Evolutionary conservation across 2,797 vertebrate species (phyloP), one percentile per base, ranked within the genome.

Genomic region (Picus viridis): DNA sequence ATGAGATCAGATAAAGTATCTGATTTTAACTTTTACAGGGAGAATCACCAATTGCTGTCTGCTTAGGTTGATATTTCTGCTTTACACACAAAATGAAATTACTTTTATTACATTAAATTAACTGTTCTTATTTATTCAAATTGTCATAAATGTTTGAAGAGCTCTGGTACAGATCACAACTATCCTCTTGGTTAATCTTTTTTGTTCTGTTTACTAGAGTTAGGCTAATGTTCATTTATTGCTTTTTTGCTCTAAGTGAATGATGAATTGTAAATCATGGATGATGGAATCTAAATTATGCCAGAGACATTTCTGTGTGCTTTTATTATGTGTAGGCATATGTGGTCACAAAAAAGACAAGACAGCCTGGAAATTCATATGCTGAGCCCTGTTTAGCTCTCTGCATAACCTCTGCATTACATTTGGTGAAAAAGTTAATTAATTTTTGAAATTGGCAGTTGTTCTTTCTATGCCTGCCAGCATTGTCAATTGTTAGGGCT

Each of bases 371-470:
- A 67, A 89, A 49, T 88, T 90, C n/a, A 49, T 36, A 30, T 59
- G 13, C 86, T 76, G 72, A 80, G 54, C 11, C 43, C 22, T 71
- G 29, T 85, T 88, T 58, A 69, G 54, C 80, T 86, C 32, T 39
- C 10, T 90, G 29, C 71, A 26, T 81, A 88, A 88, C 47, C 43
- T 72, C 68, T 77, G 65, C 27, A 26, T 88, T 91, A 53, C 12
- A 34, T 80, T 79, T 85, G 64, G 26, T 79, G 65, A 83, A 93
- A 91, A 83, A 64, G 47, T 91, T 92, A 72, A 77, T 92, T 89
- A 83, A 39, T 81, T 88, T 86, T 87, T 93, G 94, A 43, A 82
- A 71, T 86, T 91, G 76, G 76, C 51, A 36, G 73, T 82, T 91
- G 56, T 87, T 91, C 84, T 80, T 90, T 91, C 58, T 91, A 2